A percentile compares a stretch with the other conserved stretches of the same genome.
Evolutionary conservation across 1,140 invertebrate genomes (phyloP).

Genomic region (Dinothrombium tinctorium): DNA sequence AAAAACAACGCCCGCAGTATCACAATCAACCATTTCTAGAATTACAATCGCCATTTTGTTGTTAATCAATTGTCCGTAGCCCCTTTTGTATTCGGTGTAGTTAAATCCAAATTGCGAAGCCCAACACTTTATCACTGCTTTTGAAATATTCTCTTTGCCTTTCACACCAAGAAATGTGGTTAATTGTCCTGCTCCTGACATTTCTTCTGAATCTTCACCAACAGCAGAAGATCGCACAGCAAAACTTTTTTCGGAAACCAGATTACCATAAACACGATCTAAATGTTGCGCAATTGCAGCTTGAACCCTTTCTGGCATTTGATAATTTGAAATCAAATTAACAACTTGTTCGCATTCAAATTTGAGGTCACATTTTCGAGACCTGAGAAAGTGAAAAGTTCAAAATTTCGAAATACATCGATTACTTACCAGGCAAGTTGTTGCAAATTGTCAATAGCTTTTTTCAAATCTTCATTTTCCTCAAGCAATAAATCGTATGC

Average conservation of each 20-base stretch:
- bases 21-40: constrained; percentile 43
- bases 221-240: constrained; percentile 38
- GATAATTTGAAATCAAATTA: no score
- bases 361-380: no score
- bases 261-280: no score
- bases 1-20: constrained; percentile 51
- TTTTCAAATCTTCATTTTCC: no score
- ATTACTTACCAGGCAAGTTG: no score
- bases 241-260: constrained; percentile 18
- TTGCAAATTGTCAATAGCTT: no score
- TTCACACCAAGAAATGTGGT: constrained; percentile 41
- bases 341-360: no score
- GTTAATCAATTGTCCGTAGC: constrained; percentile 34
- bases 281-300: no score
- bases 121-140: constrained; percentile 44
- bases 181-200: constrained; percentile 60
- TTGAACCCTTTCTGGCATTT: no score
- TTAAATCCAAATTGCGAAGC: constrained; percentile 46
- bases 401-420: no score
- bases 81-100: constrained; percentile 44
- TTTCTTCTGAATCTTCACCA: constrained; percentile 45
- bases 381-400: no score
- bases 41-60: constrained; percentile 51
- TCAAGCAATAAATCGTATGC: no score
- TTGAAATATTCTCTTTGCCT: constrained; percentile 22